phyloP scores from a whole-genome alignment of 2,113 vertebrate species.

The Cyanoliseus patagonus region DNA sequence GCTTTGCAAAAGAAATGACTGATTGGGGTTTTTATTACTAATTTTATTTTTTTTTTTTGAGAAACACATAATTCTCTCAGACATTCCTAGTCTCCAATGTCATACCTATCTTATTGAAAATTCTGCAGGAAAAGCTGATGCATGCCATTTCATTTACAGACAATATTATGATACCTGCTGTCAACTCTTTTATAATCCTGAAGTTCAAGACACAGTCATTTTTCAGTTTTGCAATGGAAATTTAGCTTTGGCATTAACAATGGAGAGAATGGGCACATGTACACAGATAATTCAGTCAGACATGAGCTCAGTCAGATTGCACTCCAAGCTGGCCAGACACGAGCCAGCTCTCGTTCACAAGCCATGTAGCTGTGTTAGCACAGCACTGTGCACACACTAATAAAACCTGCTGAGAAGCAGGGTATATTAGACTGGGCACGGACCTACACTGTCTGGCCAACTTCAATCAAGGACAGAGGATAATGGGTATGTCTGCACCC shows the following conservation, averaged over 20 bases:
- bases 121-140: neutral
- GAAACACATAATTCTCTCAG: neutral
- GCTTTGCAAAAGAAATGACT: neutral
- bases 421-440: neutral
- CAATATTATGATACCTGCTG: neutral
- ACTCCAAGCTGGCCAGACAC: conserved; percentile 19
- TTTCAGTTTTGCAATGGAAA: conserved; percentile 1
- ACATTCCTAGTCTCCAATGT: conserved; percentile 9
- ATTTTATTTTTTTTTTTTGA: neutral
- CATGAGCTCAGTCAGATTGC: conserved; percentile 48
- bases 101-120: neutral
- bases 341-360: conserved; percentile 18
- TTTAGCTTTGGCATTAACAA: conserved; percentile 19
- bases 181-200: neutral
- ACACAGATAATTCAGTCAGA: conserved; percentile 46
- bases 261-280: conserved; percentile 12
- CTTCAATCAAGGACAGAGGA: neutral
- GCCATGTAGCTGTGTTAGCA: neutral
- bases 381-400: conserved; percentile 17
- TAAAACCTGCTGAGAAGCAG: conserved; percentile 14
- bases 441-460: conserved; percentile 48
- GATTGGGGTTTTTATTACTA: neutral
- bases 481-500: neutral
- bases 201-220: neutral
- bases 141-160: neutral